Conservation (phyloP, 1,140 invertebrate genomes). For the Lineus longissimus region DNA sequence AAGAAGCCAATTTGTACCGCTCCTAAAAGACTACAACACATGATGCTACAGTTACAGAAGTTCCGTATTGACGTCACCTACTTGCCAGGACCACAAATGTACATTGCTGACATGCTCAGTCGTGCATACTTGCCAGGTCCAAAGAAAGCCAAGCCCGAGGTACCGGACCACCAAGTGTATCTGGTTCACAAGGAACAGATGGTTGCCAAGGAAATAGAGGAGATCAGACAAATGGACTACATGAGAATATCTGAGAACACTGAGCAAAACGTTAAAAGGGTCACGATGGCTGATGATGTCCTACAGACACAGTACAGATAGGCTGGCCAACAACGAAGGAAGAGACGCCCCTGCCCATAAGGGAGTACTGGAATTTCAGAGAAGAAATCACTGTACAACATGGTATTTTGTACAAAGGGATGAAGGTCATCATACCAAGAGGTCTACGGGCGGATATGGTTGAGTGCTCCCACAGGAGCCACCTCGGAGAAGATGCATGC, state of each 20-base stretch:
- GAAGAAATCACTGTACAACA: constrained; percentile 27
- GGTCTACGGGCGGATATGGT: constrained; percentile 14
- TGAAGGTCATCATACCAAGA: constrained; percentile 18
- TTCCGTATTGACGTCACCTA: constrained; percentile 52
- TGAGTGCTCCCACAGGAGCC: constrained; percentile 16
- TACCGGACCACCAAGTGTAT: background rate
- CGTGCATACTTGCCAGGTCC: constrained; percentile 16
- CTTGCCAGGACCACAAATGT: constrained; percentile 43
- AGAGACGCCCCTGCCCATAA: background rate
- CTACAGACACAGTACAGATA: constrained; percentile 7
- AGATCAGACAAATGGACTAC: background rate
- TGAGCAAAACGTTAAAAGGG: background rate
- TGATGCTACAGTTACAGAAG: constrained; percentile 42
- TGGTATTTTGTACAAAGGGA: constrained; percentile 24
- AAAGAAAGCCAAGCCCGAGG: background rate
- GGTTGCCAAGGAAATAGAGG: background rate
- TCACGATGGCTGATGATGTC: background rate
- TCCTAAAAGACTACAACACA: constrained; percentile 22
- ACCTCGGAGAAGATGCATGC: constrained; percentile 18
- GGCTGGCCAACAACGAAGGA: constrained; percentile 14
- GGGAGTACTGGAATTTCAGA: constrained; percentile 18
- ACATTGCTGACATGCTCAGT: constrained; percentile 41
- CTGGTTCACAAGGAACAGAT: constrained; percentile 1
- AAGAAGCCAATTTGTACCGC: constrained; percentile 20
- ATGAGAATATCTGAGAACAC: background rate